Base-by-base conservation (phyloP, 2,888 invertebrate species). In the Trichogramma evanescens region DNA sequence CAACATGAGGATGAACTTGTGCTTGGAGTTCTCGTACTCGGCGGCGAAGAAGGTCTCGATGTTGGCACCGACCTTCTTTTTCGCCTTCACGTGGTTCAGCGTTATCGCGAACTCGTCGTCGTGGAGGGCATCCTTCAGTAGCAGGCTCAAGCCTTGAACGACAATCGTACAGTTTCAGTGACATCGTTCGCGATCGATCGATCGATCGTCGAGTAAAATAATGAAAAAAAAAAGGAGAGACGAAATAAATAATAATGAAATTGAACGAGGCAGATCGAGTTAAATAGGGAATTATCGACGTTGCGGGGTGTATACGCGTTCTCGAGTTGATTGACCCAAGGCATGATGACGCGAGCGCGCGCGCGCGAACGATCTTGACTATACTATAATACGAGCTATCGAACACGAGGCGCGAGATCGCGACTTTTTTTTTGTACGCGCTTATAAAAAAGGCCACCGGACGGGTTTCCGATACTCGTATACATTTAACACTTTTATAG, bases 31-130 rank as follows among this genome's bases (percentile, higher is more conserved):
- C 8, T 80, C 80, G 70, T 84, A 84, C 63, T 83, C 82, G 3
- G 83, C 78, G 3, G 81, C 80, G 62, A 85, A 77, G 4, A 86
- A 72, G 1, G 82, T 83, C 72, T 85, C 85, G 4, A 69, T 59
- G 7, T 77, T 75, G 54, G 75, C 73, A 4, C 76, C 73, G 55
- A 81, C 75, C 68, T 79, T 81, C 63, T 78, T 78, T 60, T 78
- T 77, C 2, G 81, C 79, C 66, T 80, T 82, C 60, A 82, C 78
- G 67, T 84, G 82, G 65, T 79, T 80, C 55, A 84, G 69, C 6
- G 79, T 79, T 45, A 85, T 73, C 38, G 82, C 79, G 63, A 85
- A 80, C 62, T 80, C 78, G 67, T 85, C 82, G 53, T 80, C 76
- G 66, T 79, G 76, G 64, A 83, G 76, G 1, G 79, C 80, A 63